Evolutionary conservation across 2,113 vertebrate genomes (phyloP).

Genomic region (Pipra filicauda): DNA sequence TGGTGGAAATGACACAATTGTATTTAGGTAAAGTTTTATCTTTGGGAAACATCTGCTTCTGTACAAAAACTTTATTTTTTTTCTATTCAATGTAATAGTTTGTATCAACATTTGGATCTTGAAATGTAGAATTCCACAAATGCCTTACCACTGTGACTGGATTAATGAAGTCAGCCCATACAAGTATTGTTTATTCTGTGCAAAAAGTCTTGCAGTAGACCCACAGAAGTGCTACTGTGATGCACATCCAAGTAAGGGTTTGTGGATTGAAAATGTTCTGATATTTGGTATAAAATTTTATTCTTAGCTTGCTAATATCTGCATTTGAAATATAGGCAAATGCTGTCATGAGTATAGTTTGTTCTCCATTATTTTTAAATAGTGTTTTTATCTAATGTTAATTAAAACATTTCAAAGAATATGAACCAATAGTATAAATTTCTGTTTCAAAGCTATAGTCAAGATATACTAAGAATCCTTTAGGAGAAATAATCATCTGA

Average conservation of each 20-base stretch:
- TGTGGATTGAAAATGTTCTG: not conserved
- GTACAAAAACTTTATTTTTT: not conserved
- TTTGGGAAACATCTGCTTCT: constrained; percentile 28
- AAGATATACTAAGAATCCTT: not conserved
- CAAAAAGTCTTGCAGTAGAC: not conserved
- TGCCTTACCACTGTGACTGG: not conserved
- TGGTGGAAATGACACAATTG: not conserved
- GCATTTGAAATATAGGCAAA: not conserved
- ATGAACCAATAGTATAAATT: not conserved
- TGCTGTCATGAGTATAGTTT: not conserved
- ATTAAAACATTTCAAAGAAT: not conserved
- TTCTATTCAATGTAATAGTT: not conserved
- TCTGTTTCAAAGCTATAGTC: not conserved
- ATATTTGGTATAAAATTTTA: not conserved
- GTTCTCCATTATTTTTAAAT: not conserved
- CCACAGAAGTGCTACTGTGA: not conserved
- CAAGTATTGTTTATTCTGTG: not conserved
- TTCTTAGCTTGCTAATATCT: not conserved
- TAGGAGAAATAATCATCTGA: not conserved
- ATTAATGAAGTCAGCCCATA: not conserved
- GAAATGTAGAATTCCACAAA: not conserved
- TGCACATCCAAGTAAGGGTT: not conserved
- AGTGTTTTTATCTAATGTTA: not conserved
- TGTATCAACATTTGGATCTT: not conserved
- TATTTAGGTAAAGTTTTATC: constrained; percentile 17